Evolutionary conservation across 2,888 invertebrate species (phyloP), one percentile per base, ranked within the genome.

Genomic region (Serrognathus titanus): DNA sequence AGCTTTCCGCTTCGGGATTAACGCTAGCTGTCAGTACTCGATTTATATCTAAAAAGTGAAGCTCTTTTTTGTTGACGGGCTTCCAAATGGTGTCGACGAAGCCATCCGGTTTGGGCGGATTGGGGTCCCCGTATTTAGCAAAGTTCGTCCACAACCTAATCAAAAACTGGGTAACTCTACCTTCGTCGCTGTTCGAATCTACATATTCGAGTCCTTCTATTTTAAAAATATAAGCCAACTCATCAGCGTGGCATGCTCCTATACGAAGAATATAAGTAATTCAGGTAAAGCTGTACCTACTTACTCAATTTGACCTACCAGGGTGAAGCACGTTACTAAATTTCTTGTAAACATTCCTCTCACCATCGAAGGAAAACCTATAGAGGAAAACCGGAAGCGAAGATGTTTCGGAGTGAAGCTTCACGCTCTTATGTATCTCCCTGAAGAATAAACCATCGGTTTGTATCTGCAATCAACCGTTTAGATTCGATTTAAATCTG

Each of bases 391-490:
- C 62, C 1, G 74, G 73, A 35, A 57, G 40, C 13, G 58, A 51
- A 35, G 69, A 67, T 0, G 68, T 69, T 53, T 63, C 61, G 3
- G 62, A 41, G 48, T 71, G 72, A 9, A 62, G 54, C 57, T 59
- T 65, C 1, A 69, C 63, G 10, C 69, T 58, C 7, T 63, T 64
- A 11, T 67, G 61, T 9, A 73, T 66, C 24, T 67, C 68, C 45
- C 66, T 53, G 16, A 69, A 58, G 51, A 76, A 76, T 24, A 71
- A 66, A n/a, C 64, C 66, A 52, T 76, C 76, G 5, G 72, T 67
- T 57, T 72, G 69, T 12, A 76, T 55, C 67, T 57, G 46, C 11
- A 57, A 57, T 3, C 20, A 43, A 43, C 11, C 7, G 12, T 11
- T 40, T 40, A 40, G 12, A 5, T 40, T 12, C 10, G 12, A 40